Evolutionary conservation across 2,888 invertebrate genomes (phyloP).

Genomic region (Mythimna ferrago): DNA sequence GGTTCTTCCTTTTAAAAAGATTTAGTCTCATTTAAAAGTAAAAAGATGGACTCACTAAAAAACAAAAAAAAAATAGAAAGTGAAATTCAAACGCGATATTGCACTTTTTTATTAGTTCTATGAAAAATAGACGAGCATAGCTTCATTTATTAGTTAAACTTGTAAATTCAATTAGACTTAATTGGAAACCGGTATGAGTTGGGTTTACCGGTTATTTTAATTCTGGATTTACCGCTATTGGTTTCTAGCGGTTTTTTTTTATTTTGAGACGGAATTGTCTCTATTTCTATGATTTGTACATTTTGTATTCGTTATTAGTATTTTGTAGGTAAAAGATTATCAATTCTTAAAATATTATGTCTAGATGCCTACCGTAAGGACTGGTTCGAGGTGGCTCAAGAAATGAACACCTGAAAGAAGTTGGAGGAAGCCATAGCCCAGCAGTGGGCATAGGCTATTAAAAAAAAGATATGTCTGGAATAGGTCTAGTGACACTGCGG

Average conservation of each 20-base stretch:
- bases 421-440: no score
- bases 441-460: no score
- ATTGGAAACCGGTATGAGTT: background rate
- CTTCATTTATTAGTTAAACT: slow-evolving; percentile 6
- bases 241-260: slow-evolving; percentile 14
- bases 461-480: background rate
- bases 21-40: background rate
- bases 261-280: slow-evolving; percentile 8
- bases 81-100: background rate
- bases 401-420: no score
- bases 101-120: background rate
- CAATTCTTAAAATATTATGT: background rate
- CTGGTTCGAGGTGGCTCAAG: no score
- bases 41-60: background rate
- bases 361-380: no score
- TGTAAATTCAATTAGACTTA: background rate
- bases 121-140: background rate
- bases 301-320: background rate
- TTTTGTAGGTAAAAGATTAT: background rate
- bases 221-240: slow-evolving; percentile 22
- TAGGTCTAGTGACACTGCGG: background rate
- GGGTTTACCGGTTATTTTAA: slow-evolving; percentile 11
- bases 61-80: background rate
- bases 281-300: background rate
- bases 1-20: background rate